Conservation (phyloP, 2,888 invertebrate species). For the Dicycla oo region DNA sequence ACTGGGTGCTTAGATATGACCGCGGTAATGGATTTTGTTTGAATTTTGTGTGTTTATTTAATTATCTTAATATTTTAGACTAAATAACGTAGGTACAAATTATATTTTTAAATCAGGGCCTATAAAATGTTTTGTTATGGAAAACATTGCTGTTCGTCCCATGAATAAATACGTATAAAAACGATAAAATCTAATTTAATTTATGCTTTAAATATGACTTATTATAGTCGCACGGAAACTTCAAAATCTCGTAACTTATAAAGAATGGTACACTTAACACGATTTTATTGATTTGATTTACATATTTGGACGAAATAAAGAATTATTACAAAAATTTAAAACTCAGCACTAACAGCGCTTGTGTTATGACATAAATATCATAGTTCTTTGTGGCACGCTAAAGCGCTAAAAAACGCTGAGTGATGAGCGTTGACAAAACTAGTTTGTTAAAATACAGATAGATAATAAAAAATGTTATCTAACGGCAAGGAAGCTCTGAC, state of each 20-base stretch:
- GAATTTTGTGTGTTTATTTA: conserved; percentile 14
- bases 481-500: background rate
- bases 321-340: background rate
- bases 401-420: background rate
- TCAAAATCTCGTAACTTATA: too few relatives aligned
- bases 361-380: background rate
- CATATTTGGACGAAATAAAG: background rate
- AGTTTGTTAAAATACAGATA: background rate
- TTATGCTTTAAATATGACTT: background rate
- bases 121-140: too few relatives aligned
- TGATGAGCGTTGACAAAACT: background rate
- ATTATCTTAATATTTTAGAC: background rate
- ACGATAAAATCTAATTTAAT: background rate
- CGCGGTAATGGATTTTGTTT: conserved; percentile 41
- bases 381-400: background rate
- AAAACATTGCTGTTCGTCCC: too few relatives aligned
- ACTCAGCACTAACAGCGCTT: background rate
- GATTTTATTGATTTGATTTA: background rate
- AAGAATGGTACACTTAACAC: too few relatives aligned
- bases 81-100: background rate
- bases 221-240: background rate
- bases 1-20: conserved; percentile 48
- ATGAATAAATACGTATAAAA: background rate
- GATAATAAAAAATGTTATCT: background rate
- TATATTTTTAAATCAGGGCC: background rate